These are phyloP conservation scores for Cataglyphis altisquamis DNA, from an alignment of 2,888 invertebrate genomes.

Conservation along the genomic window DNA sequence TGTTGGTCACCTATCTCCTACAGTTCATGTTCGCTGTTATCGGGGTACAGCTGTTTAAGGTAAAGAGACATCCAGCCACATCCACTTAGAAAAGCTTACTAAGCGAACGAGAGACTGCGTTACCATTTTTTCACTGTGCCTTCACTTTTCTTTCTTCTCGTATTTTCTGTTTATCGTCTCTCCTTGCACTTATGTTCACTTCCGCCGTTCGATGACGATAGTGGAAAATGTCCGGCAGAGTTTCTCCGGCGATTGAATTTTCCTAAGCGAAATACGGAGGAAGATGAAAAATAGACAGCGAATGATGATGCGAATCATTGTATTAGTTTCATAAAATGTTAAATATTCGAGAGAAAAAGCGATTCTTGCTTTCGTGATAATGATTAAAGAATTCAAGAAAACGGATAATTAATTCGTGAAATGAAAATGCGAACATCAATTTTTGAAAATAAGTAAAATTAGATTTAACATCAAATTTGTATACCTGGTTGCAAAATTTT, in stretches of 20 bases:
- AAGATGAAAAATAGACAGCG: background rate
- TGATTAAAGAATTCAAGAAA: background rate
- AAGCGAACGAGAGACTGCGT: constrained; percentile 65
- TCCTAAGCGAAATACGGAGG: constrained; percentile 61
- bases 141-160: background rate
- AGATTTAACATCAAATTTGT: background rate
- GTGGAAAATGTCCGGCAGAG: constrained; percentile 32
- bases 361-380: background rate
- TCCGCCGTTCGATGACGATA: constrained; percentile 24
- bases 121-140: constrained; percentile 38
- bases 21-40: constrained; percentile 99
- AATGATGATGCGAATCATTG: background rate
- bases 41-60: constrained; percentile 99
- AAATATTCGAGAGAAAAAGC: background rate
- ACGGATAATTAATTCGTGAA: background rate
- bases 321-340: background rate
- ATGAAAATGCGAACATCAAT: background rate
- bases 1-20: constrained; percentile 99
- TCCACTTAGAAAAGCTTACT: constrained; percentile 73
- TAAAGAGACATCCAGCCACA: constrained; percentile 87
- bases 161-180: constrained; percentile 22
- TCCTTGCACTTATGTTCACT: constrained; percentile 18
- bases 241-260: constrained; percentile 30
- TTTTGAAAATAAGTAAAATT: background rate
- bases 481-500: background rate